phyloP scores from a whole-genome alignment of 2,113 vertebrate genomes.

The Tychaedon coryphoeus region DNA sequence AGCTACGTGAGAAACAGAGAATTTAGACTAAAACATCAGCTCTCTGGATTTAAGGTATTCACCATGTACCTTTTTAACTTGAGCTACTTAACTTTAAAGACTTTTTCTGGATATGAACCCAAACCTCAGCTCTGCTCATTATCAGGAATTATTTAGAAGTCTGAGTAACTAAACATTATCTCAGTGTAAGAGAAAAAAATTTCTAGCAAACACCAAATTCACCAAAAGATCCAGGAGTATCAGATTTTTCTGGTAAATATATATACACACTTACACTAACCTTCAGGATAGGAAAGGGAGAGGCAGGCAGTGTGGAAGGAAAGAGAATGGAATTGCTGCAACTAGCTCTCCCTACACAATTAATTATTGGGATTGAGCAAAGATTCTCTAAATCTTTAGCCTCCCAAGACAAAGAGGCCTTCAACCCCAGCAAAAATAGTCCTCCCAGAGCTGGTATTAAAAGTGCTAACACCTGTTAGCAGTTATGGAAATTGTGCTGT shows the following conservation, averaged over 20 bases:
- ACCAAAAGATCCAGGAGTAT: neutral
- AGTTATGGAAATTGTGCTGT: neutral
- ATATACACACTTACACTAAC: neutral
- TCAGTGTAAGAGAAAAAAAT: neutral
- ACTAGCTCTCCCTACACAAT: neutral
- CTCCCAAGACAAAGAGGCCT: rapidly evolving
- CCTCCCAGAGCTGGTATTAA: neutral
- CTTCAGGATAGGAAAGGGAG: rapidly evolving
- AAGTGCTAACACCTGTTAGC: constrained; percentile 3
- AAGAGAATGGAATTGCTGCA: neutral
- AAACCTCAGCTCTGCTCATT: neutral
- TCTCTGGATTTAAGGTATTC: neutral
- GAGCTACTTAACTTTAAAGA: neutral
- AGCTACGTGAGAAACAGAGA: neutral
- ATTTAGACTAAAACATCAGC: neutral
- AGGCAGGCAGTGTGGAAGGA: rapidly evolving
- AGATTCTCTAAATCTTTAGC: neutral
- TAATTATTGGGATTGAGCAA: rapidly evolving
- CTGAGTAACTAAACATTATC: neutral
- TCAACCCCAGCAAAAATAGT: neutral
- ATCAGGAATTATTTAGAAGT: neutral
- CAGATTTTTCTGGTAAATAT: neutral
- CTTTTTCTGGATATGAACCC: neutral
- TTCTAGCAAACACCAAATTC: neutral
- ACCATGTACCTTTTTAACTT: neutral